Evolutionary conservation across 1,140 invertebrate genomes (phyloP).

Genomic region (Contarinia nasturtii): DNA sequence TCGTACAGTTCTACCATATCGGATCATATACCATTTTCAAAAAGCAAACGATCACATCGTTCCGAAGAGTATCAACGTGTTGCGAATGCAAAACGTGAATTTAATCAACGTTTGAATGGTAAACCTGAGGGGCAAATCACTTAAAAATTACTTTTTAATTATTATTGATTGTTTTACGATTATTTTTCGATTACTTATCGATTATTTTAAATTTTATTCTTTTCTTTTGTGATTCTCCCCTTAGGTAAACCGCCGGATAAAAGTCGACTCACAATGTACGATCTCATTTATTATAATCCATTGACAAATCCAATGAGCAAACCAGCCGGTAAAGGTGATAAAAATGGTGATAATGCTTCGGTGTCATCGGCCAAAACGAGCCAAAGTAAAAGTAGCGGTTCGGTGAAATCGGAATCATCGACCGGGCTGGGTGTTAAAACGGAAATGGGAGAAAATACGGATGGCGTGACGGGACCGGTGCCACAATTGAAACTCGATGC

Average conservation of each 20-base stretch:
- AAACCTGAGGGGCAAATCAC: too few species aligned
- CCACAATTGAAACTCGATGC: conserved; percentile 77
- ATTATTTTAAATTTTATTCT: too few species aligned
- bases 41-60: conserved; percentile 9
- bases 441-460: conserved; percentile 20
- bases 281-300: conserved; percentile 81
- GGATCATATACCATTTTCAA: conserved; percentile 5
- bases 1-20: conserved; percentile 22
- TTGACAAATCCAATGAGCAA: conserved; percentile 40
- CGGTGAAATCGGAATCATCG: conserved; percentile 11
- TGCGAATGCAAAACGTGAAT: conserved; percentile 33
- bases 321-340: conserved; percentile 3
- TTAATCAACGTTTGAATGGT: conserved; percentile 32
- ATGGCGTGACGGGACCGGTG: conserved; percentile 36
- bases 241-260: conserved; percentile 39
- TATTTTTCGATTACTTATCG: too few species aligned
- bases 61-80: conserved; percentile 30
- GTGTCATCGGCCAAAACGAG: background rate
- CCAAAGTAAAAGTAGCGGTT: conserved; percentile 2
- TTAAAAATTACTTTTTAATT: too few species aligned
- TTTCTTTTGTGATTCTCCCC: too few species aligned
- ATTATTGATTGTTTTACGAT: too few species aligned
- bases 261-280: conserved; percentile 65
- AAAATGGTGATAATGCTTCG: background rate
- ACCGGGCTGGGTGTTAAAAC: conserved; percentile 16